Conservation (phyloP, 2,113 vertebrate genomes). For the Acrocephalus arundinaceus region DNA sequence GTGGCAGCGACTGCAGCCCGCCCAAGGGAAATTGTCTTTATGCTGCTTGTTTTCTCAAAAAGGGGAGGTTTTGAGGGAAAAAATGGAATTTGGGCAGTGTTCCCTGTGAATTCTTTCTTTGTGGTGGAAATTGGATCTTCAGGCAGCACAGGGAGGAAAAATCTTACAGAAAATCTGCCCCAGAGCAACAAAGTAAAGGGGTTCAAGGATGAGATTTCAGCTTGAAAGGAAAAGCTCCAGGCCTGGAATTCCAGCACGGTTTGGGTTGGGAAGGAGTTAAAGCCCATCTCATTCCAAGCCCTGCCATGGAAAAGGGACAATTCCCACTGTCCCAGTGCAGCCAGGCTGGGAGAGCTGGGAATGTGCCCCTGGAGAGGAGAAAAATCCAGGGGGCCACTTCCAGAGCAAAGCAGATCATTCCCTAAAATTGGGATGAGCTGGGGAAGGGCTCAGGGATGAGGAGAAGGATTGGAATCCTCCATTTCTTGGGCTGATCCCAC, state of each 20-base stretch:
- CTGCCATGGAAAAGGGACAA: neutral
- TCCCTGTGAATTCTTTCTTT: neutral
- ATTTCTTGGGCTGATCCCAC: neutral
- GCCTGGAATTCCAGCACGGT: neutral
- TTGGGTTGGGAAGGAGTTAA: neutral
- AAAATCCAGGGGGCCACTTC: too few relatives aligned
- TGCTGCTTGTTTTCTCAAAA: neutral
- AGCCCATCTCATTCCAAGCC: neutral
- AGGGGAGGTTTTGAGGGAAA: neutral
- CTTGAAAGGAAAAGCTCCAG: neutral
- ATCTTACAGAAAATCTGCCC: neutral
- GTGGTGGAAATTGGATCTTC: neutral
- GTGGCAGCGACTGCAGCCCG: accelerated
- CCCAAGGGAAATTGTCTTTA: neutral
- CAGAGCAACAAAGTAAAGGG: neutral
- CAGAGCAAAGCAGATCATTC: neutral
- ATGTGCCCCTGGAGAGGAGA: neutral
- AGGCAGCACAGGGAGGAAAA: neutral
- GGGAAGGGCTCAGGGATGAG: neutral
- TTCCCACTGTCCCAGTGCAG: neutral
- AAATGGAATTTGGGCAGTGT: too few relatives aligned
- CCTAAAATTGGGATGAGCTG: neutral
- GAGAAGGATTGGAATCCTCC: neutral
- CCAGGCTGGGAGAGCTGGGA: neutral
- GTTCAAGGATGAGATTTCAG: neutral